Conservation (phyloP, 35 echinoderm and acorn worm genomes). For the Apostichopus californicus region DNA sequence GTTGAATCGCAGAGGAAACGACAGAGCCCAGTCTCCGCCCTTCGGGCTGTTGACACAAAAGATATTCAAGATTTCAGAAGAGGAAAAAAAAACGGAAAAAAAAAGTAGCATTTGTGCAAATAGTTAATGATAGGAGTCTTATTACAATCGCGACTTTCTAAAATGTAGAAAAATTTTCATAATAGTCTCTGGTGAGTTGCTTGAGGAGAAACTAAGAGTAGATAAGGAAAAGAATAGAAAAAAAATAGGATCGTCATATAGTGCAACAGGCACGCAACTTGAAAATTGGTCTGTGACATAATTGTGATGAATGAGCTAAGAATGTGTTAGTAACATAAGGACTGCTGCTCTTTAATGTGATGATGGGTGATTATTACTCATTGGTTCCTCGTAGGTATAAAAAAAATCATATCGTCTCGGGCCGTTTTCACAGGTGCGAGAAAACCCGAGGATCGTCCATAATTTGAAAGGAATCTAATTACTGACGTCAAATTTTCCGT, state of each 20-base stretch:
- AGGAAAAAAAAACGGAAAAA: too few relatives aligned
- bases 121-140: slow-evolving; percentile 47
- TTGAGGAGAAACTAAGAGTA: neutral
- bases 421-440: neutral
- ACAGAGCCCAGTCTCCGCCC: neutral
- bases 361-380: neutral
- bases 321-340: neutral
- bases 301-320: neutral
- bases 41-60: slow-evolving; percentile 48
- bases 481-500: neutral
- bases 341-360: neutral
- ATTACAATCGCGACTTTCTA: slow-evolving; percentile 10
- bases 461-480: neutral
- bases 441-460: neutral
- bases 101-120: slow-evolving; percentile 35
- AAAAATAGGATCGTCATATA: too few relatives aligned
- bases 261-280: slow-evolving; percentile 38
- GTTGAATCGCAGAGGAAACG: neutral
- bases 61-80: slow-evolving; percentile 7
- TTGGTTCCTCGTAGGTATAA: neutral
- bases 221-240: neutral
- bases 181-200: slow-evolving; percentile 10
- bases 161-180: neutral
- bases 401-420: neutral
- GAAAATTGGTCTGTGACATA: neutral